Conservation (phyloP, 2,888 invertebrate genomes). For the Rhagophthalmus giganteus region DNA sequence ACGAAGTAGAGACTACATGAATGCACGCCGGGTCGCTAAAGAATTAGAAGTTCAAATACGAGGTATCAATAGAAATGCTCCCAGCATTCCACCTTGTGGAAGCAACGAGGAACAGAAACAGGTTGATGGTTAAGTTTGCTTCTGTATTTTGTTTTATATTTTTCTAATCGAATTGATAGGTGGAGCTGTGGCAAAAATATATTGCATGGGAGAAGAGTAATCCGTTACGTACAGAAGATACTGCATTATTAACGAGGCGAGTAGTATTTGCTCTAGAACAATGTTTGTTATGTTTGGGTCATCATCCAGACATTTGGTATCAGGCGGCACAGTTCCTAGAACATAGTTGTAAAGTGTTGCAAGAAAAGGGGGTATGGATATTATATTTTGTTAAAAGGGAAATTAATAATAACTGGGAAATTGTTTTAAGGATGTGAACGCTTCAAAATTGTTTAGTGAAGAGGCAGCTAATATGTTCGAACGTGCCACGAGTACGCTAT, state of each 20-base stretch:
- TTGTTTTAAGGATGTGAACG: slow-evolving; percentile 95
- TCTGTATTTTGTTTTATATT: background rate
- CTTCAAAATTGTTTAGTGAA: slow-evolving; percentile 89
- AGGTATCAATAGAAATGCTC: slow-evolving; percentile 92
- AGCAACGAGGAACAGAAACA: slow-evolving; percentile 90
- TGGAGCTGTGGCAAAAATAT: slow-evolving; percentile 98
- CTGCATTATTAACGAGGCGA: slow-evolving; percentile 85
- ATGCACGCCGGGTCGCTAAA: slow-evolving; percentile 92
- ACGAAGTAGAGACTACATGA: slow-evolving; percentile 95
- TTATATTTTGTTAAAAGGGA: no score
- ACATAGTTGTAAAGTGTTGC: slow-evolving; percentile 88
- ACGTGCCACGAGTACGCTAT: slow-evolving; percentile 84
- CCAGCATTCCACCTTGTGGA: slow-evolving; percentile 93
- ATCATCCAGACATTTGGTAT: slow-evolving; percentile 99
- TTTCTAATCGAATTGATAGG: slow-evolving; percentile 59
- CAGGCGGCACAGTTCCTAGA: slow-evolving; percentile 97
- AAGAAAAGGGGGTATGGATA: slow-evolving; percentile 86
- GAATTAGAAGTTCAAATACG: slow-evolving; percentile 94
- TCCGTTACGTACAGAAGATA: slow-evolving; percentile 95
- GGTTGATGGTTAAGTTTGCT: slow-evolving; percentile 56
- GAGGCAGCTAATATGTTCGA: slow-evolving; percentile 96
- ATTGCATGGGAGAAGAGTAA: slow-evolving; percentile 97
- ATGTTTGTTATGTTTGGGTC: slow-evolving; percentile 91
- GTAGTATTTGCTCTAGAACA: slow-evolving; percentile 99
- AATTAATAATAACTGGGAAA: no score